Percentiles rank a stretch among this genome's conserved stretches.
phyloP scores from a whole-genome alignment of 2,113 vertebrate genomes.

The Limnothrissa miodon region DNA sequence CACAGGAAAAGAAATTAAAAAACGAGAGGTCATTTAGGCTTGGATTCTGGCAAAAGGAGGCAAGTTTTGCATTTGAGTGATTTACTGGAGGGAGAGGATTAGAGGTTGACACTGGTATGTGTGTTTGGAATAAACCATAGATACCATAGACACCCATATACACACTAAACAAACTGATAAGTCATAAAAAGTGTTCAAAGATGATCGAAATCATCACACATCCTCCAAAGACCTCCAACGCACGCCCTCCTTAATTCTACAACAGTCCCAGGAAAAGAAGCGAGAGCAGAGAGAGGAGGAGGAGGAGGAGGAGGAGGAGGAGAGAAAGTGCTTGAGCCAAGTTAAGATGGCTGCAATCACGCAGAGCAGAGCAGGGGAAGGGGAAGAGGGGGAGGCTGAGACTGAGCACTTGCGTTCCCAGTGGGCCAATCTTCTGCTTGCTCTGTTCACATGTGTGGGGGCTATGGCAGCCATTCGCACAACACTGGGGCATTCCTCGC shows the following conservation, averaged over 20 bases:
- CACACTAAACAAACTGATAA: background rate
- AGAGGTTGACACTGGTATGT: background rate
- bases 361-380: slow-evolving; percentile 47
- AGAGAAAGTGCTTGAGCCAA: background rate
- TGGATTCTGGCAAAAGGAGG: background rate
- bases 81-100: background rate
- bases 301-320: background rate
- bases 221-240: slow-evolving; percentile 37
- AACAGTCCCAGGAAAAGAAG: slow-evolving; percentile 1
- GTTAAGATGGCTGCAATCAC: slow-evolving; percentile 57
- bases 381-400: background rate
- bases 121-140: too few species aligned
- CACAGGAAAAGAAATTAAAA: background rate
- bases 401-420: slow-evolving; percentile 42
- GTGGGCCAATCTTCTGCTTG: slow-evolving; percentile 48
- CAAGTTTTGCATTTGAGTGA: background rate
- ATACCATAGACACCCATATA: slow-evolving; percentile 33
- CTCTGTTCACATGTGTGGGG: slow-evolving; percentile 7
- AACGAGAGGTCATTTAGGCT: background rate
- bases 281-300: background rate
- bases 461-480: background rate
- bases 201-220: slow-evolving; percentile 27
- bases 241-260: slow-evolving; percentile 34
- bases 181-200: background rate
- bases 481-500: slow-evolving; percentile 6